A percentile compares a stretch with the other conserved stretches of the same genome.
These are phyloP conservation scores for Notamacropus eugenii DNA, from an alignment of 2,797 vertebrate genomes.

Conservation along the genomic window DNA sequence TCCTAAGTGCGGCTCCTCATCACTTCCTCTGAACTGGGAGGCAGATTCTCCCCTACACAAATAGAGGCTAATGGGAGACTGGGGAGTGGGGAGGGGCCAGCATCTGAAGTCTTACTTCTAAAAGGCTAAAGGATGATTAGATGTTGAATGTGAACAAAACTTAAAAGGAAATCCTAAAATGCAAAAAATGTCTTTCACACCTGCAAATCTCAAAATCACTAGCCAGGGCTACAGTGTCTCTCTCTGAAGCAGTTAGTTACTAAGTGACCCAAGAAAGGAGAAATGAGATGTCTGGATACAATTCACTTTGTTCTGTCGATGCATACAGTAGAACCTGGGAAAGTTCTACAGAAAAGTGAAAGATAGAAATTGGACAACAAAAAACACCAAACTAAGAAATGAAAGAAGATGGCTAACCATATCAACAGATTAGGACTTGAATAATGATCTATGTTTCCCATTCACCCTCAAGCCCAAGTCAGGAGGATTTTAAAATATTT, in stretches of 20 bases:
- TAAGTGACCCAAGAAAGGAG: neutral
- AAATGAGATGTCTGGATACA: neutral
- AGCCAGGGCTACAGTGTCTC: neutral
- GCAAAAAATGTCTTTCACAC: neutral
- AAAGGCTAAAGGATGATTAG: neutral
- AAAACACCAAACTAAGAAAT: neutral
- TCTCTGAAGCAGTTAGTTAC: neutral
- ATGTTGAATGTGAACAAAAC: neutral
- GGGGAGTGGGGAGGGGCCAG: neutral
- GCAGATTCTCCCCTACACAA: neutral
- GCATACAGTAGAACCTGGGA: neutral
- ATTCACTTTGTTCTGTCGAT: neutral
- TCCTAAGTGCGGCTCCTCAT: neutral
- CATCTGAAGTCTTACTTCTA: neutral
- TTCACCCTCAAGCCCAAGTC: neutral
- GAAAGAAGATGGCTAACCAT: neutral
- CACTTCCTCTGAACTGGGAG: neutral
- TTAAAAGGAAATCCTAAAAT: neutral
- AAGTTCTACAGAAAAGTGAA: neutral
- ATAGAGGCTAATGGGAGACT: neutral
- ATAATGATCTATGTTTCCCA: neutral
- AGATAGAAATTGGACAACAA: neutral
- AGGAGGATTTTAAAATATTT: neutral
- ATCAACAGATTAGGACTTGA: neutral
- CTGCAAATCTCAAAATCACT: neutral